These are phyloP conservation scores for Diorhabda sublineata DNA, from an alignment of 1,140 invertebrate species.

Conservation along the genomic window DNA sequence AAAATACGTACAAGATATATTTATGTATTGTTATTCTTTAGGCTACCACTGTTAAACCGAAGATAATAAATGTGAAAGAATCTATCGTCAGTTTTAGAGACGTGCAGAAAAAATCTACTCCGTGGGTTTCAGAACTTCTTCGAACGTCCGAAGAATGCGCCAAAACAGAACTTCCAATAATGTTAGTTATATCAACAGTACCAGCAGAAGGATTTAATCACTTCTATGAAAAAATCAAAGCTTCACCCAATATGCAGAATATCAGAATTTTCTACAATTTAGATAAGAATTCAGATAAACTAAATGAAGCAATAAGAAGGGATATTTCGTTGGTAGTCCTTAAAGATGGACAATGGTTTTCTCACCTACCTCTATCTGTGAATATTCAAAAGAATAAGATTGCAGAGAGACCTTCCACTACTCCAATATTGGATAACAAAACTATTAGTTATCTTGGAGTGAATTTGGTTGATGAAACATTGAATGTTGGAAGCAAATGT, in stretches of 20 bases:
- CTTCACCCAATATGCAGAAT: constrained; percentile 27
- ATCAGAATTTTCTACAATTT: constrained; percentile 37
- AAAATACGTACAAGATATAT: not conserved
- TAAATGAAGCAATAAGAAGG: constrained; percentile 30
- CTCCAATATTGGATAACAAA: constrained; percentile 25
- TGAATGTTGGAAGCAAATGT: constrained; percentile 29
- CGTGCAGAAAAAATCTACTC: constrained; percentile 28
- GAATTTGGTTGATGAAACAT: constrained; percentile 41
- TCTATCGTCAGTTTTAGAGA: constrained; percentile 41
- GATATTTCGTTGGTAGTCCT: constrained; percentile 34
- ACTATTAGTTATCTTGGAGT: constrained; percentile 38
- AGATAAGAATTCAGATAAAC: constrained; percentile 34
- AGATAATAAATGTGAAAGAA: constrained; percentile 34
- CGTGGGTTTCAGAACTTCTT: constrained; percentile 39
- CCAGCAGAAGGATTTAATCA: constrained; percentile 39
- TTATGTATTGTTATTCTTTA: constrained; percentile 8
- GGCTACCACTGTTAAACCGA: constrained; percentile 19
- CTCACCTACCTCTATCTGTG: constrained; percentile 30
- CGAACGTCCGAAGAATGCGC: constrained; percentile 19
- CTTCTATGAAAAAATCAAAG: constrained; percentile 34
- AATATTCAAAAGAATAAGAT: constrained; percentile 34
- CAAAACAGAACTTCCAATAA: constrained; percentile 30
- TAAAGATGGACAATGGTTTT: constrained; percentile 33
- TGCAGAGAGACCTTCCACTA: not conserved
- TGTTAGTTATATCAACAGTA: constrained; percentile 31